These are phyloP conservation scores for Heliconius charithonia DNA, from an alignment of 2,888 invertebrate genomes.

Conservation along the genomic window DNA sequence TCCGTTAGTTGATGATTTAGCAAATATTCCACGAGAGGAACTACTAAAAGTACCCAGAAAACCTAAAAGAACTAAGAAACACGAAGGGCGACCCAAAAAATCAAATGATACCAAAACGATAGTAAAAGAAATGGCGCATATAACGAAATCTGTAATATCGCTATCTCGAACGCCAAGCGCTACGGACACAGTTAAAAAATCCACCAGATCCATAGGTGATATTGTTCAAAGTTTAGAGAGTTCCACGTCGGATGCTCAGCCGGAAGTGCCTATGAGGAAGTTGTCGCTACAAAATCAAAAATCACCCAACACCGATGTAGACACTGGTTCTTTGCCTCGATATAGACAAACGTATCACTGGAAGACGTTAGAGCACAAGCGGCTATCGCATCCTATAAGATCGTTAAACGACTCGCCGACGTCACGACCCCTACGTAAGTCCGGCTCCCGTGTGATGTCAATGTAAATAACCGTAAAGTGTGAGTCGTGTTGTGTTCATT, in stretches of 20 bases:
- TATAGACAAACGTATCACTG: slow-evolving; percentile 70
- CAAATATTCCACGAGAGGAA: slow-evolving; percentile 67
- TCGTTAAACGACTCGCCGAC: slow-evolving; percentile 71
- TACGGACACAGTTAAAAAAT: slow-evolving; percentile 52
- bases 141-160: slow-evolving; percentile 72
- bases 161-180: slow-evolving; percentile 74
- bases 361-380: slow-evolving; percentile 78
- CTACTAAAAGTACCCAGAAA: slow-evolving; percentile 73
- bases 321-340: slow-evolving; percentile 69
- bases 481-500: slow-evolving; percentile 46
- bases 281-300: slow-evolving; percentile 68
- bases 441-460: slow-evolving; percentile 58
- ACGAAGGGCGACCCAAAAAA: slow-evolving; percentile 49
- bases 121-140: slow-evolving; percentile 60
- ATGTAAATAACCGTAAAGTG: slow-evolving; percentile 68
- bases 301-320: slow-evolving; percentile 55
- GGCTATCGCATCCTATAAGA: slow-evolving; percentile 74
- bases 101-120: slow-evolving; percentile 35
- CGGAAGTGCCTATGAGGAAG: slow-evolving; percentile 59
- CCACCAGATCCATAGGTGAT: slow-evolving; percentile 55
- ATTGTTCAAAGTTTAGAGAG: slow-evolving; percentile 64
- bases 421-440: slow-evolving; percentile 76
- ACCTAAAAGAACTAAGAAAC: slow-evolving; percentile 69
- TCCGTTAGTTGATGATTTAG: slow-evolving; percentile 59
- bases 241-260: slow-evolving; percentile 50